Base-by-base conservation (phyloP, 2,888 invertebrate genomes). In the Homarus gammarus region DNA sequence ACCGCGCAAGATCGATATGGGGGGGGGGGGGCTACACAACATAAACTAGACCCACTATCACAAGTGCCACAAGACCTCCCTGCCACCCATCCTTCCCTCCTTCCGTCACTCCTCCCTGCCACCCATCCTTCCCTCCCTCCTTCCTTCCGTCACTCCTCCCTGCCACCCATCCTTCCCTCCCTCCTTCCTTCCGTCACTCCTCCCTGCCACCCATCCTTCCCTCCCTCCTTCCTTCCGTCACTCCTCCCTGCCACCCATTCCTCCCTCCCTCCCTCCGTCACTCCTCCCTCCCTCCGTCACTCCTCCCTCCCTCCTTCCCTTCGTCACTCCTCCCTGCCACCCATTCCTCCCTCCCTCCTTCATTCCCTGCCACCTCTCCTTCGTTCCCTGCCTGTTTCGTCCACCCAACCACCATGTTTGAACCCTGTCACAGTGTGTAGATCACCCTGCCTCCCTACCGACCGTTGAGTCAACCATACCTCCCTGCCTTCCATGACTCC, bases 1-100 rank as follows among this genome's bases (percentile, higher is more conserved):
- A 73, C 73, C 73, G 73, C 73, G 73, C 73, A 27, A 38, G 73
- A 73, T 73, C 73, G 73, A 73, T 73, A 73, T 73, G 38, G 73
- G 73, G 72, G 70, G 33, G n/a, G 64, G 22, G 22, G 56, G 10
- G 18, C 56, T 22, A 22, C 22, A 56, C 56, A 56, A 22, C 56
- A 22, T 56, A 56, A 56, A 22, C 56, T 18, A 56, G 56, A 56
- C 56, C 56, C 56, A 49, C 44, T 10, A 49, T 49, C 0, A 1
- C 44, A 49, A 49, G 44, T 49, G 44, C 12, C 10, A 12, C 44
- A 49, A 49, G 6, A 12, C 56, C 12, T 10, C 44, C 44, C 44
- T 12, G 44, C 12, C 44, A 10, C 12, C 44, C 44, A 10, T 6
- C 44, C 44, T 49, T 12, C 56, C 56, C 56, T 56, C 3, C 18